Conservation (phyloP, 2,888 invertebrate species). For the Hypselothyrea guttata region DNA sequence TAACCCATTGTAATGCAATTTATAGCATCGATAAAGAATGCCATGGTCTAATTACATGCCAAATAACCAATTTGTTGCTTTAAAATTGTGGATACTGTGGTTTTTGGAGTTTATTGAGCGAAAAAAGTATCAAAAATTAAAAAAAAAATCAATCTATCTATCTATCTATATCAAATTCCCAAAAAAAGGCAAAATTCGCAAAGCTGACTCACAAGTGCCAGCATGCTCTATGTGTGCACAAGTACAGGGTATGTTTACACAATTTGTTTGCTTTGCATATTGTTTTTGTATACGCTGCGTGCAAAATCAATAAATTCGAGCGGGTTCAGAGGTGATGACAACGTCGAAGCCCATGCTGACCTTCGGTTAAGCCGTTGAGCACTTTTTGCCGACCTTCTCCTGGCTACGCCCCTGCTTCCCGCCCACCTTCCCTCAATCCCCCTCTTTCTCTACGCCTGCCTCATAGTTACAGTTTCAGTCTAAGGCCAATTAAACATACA, state of each 20-base stretch:
- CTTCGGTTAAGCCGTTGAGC: slow-evolving; percentile 49
- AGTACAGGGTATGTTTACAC: slow-evolving; percentile 19
- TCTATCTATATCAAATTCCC: too few relatives aligned
- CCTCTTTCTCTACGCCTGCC: background rate
- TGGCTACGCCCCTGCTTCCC: background rate
- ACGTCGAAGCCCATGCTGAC: slow-evolving; percentile 66
- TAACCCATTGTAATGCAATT: too few relatives aligned
- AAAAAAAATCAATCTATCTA: too few relatives aligned
- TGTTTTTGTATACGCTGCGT: slow-evolving; percentile 37
- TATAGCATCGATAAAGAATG: too few relatives aligned
- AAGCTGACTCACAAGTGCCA: background rate
- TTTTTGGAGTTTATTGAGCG: too few relatives aligned
- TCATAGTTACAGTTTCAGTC: slow-evolving; percentile 14
- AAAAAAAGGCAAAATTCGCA: too few relatives aligned
- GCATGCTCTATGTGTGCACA: background rate
- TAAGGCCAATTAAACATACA: slow-evolving; percentile 40
- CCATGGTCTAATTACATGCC: too few relatives aligned
- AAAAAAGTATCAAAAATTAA: too few relatives aligned
- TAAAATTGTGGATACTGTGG: too few relatives aligned
- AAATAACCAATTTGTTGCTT: too few relatives aligned
- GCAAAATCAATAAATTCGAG: slow-evolving; percentile 77
- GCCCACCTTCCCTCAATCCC: background rate
- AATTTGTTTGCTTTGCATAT: slow-evolving; percentile 23
- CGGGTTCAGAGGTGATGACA: slow-evolving; percentile 75
- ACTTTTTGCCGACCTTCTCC: slow-evolving; percentile 55